A percentile compares a stretch with the other conserved stretches of the same genome.
These are phyloP conservation scores for Acestrorhynchus altus DNA, from an alignment of 2,797 vertebrate genomes.

Conservation along the genomic window DNA sequence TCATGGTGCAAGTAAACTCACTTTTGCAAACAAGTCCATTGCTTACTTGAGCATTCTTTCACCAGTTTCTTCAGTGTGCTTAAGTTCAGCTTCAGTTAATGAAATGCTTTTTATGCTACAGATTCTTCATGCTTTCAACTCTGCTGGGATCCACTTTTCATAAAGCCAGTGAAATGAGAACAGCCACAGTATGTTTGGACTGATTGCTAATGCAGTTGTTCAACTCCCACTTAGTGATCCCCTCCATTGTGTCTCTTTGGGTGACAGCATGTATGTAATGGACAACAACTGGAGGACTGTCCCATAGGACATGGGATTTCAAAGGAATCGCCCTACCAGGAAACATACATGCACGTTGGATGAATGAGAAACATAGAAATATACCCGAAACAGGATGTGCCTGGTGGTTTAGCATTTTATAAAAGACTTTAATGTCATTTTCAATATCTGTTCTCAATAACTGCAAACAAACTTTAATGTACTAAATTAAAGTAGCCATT, in stretches of 20 bases:
- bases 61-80: background rate
- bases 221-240: background rate
- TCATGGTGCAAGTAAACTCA: constrained; percentile 87
- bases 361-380: background rate
- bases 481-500: too few relatives aligned
- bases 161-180: constrained; percentile 65
- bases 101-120: constrained; percentile 64
- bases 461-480: too few relatives aligned
- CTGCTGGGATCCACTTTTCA: constrained; percentile 95
- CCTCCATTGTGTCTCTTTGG: background rate
- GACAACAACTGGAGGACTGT: background rate
- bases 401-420: background rate
- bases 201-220: background rate
- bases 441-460: too few relatives aligned
- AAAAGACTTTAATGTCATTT: background rate
- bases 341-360: too few relatives aligned
- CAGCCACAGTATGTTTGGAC: background rate
- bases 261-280: background rate
- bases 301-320: too few relatives aligned
- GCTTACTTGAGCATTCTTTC: background rate
- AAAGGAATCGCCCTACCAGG: background rate
- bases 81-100: constrained; percentile 4
- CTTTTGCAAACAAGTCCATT: background rate
- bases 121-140: constrained; percentile 95
- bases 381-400: background rate